A percentile compares a stretch with the other conserved stretches of the same genome.
phyloP scores from a whole-genome alignment of 2,113 vertebrate genomes.

The Notechis scutatus region DNA sequence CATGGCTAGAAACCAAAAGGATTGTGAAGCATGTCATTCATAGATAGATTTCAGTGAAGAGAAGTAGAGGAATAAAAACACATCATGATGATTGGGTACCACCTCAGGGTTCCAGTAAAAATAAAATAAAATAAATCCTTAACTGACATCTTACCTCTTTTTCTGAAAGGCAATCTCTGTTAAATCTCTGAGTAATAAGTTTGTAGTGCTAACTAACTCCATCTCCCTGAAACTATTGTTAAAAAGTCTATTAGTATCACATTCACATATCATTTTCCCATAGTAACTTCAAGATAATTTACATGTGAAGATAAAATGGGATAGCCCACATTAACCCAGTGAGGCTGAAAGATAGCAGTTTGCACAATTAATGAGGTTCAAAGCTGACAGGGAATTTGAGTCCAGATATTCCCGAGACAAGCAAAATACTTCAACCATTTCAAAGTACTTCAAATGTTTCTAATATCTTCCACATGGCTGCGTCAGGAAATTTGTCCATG shows the following conservation, averaged over 20 bases:
- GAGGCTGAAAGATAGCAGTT: neutral
- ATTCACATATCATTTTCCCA: neutral
- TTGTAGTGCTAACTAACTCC: constrained; percentile 9
- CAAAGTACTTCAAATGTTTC: neutral
- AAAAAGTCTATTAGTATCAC: neutral
- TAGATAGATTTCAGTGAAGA: constrained; percentile 57
- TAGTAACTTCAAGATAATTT: neutral
- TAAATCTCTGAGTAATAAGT: constrained; percentile 26
- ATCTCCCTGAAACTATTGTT: neutral
- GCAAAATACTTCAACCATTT: neutral
- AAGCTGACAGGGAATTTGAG: neutral
- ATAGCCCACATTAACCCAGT: neutral
- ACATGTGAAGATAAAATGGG: neutral
- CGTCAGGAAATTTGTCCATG: neutral
- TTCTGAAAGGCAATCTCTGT: constrained; percentile 33
- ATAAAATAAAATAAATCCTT: constrained; percentile 26
- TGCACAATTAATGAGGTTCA: neutral
- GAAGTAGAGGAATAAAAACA: constrained; percentile 38
- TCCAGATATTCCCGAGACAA: neutral
- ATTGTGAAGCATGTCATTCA: constrained; percentile 49
- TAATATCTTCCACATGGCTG: neutral
- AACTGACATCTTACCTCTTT: constrained; percentile 35
- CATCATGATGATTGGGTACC: constrained; percentile 22
- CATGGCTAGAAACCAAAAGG: constrained; percentile 33
- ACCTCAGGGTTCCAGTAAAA: constrained; percentile 28